Evolutionary conservation across 1,140 invertebrate genomes (phyloP).

Genomic region (Branchinecta lynchi): DNA sequence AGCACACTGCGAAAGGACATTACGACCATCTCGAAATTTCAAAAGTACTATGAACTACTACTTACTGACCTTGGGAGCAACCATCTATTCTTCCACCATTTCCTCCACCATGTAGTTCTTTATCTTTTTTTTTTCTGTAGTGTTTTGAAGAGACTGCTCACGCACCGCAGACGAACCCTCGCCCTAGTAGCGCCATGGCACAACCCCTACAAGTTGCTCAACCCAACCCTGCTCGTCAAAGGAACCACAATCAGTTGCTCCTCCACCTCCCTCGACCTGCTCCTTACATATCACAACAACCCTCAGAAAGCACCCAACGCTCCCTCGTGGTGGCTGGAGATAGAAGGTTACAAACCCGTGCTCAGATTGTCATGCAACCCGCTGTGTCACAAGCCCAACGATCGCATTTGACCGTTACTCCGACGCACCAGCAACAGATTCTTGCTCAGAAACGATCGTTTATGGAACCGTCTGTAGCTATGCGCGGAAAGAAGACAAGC

Average conservation of each 20-base stretch:
- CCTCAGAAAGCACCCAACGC: neutral
- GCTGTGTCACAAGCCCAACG: neutral
- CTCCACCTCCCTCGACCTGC: slow-evolving; percentile 26
- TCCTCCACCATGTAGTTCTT: neutral
- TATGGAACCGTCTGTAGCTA: neutral
- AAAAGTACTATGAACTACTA: too few relatives aligned
- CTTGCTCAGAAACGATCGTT: neutral
- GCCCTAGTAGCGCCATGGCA: slow-evolving; percentile 28
- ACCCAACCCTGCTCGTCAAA: slow-evolving; percentile 13
- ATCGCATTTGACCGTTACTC: neutral
- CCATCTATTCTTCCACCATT: too few relatives aligned
- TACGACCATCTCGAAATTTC: too few relatives aligned
- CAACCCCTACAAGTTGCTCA: neutral
- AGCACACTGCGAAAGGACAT: too few relatives aligned
- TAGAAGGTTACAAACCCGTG: neutral
- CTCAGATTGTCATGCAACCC: neutral
- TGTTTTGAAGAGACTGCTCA: slow-evolving; percentile 73
- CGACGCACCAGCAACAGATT: neutral
- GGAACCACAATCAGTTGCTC: slow-evolving; percentile 19
- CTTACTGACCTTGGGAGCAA: too few relatives aligned
- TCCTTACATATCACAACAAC: slow-evolving; percentile 21
- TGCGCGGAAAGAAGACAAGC: neutral
- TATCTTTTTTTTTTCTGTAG: slow-evolving; percentile 36
- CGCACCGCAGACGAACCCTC: slow-evolving; percentile 63
- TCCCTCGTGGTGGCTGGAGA: neutral